Evolutionary conservation across 2,113 vertebrate species (phyloP), one percentile per base, ranked within the genome.

Genomic region (Apus apus): DNA sequence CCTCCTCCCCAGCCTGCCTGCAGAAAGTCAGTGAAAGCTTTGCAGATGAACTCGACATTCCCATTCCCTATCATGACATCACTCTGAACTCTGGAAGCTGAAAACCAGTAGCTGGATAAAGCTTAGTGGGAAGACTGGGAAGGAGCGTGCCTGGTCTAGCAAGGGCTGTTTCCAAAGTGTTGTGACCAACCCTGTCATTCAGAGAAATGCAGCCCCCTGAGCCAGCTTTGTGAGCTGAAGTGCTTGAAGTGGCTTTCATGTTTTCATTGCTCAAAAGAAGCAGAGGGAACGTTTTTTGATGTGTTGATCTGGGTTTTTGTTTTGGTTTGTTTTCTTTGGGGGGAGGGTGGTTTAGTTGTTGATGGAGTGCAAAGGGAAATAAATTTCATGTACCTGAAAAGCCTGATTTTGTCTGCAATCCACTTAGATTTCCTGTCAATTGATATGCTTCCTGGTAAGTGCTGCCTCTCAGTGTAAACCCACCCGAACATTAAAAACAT

Each of bases 361-460:
- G 84, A 65, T 81, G 56, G 90, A 94, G 57, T 45, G 36, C 21
- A 40, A 5, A 34, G 30, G 48, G 71, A 86, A 94, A 94, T 48
- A 75, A 60, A 81, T 84, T 77, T 72, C 32, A n/a, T 51, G 9
- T 74, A 48, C 78, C 40, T 92, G 38, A 77, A 95, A 80, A 78
- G 57, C 12, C 66, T 62, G 58, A 53, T 92, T 94, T 92, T 89
- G 22, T 73, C 45, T 76, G 48, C 19, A 7, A 89, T 87, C 32
- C 40, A 43, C 72, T 95, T 90, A 29, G 58, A 48, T 74, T 91
- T 91, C 48, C 72, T 95, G 91, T 84, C 91, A 88, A 76, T 83
- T 89, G 87, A 71, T 76, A 23, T 84, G 30, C 57, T 22, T 91
- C 57, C 73, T 92, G 95, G 91, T 91, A 85, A 89, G 92, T 92